phyloP scores from a whole-genome alignment of 2,888 invertebrate genomes.

The Macaria liturata region DNA sequence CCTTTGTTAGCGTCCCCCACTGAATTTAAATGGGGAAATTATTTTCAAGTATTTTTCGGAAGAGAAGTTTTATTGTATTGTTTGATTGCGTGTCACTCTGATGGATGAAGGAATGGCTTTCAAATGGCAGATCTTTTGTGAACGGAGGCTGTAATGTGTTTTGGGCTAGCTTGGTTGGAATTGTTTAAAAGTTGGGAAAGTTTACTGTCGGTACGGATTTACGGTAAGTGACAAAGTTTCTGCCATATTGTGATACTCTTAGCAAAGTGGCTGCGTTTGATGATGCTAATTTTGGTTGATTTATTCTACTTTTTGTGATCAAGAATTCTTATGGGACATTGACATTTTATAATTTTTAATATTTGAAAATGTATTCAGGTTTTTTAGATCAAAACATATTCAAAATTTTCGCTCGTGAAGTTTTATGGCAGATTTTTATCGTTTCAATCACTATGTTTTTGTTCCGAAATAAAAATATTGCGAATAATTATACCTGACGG shows the following conservation, averaged over 20 bases:
- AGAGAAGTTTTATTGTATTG: conserved; percentile 82
- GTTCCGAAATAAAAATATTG: no score
- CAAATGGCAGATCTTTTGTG: conserved; percentile 71
- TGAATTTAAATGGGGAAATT: conserved; percentile 82
- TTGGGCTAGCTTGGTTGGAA: conserved; percentile 66
- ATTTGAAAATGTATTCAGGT: no score
- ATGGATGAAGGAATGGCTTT: conserved; percentile 76
- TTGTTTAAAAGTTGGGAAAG: conserved; percentile 79
- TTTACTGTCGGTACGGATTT: conserved; percentile 52
- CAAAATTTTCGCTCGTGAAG: no score
- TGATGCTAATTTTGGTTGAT: conserved; percentile 5
- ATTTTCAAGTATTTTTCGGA: conserved; percentile 81
- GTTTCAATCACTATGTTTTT: no score
- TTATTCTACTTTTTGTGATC: no score
- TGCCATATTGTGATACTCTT: conserved; percentile 20
- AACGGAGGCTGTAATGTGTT: conserved; percentile 63
- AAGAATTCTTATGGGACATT: no score
- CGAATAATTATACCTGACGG: no score
- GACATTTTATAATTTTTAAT: no score
- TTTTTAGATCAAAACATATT: no score
- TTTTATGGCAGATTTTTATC: no score
- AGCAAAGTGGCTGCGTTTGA: conserved; percentile 8
- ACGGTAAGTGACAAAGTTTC: conserved; percentile 44
- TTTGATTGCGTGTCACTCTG: conserved; percentile 82
- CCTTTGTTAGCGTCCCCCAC: conserved; percentile 75